Percentiles rank a stretch among this genome's conserved stretches.
Conservation (phyloP, 2,888 invertebrate genomes). For the Cybosia mesomella region DNA sequence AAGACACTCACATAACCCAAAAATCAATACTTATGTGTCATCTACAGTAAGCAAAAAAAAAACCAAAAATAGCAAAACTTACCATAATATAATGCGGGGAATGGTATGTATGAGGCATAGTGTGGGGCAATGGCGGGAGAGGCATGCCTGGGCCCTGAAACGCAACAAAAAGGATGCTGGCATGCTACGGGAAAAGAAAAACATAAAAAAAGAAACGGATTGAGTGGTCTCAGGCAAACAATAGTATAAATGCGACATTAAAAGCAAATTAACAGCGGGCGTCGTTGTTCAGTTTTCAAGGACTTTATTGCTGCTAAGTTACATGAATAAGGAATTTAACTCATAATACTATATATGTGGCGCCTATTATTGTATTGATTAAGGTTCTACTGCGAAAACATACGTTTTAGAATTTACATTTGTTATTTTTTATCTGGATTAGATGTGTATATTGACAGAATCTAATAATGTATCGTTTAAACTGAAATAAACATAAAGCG, state of each 20-base stretch:
- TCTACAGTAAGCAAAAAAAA: slow-evolving; percentile 44
- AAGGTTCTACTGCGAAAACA: neutral
- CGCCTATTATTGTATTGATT: neutral
- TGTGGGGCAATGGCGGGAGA: slow-evolving; percentile 84
- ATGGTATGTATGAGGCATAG: slow-evolving; percentile 86
- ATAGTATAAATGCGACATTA: slow-evolving; percentile 57
- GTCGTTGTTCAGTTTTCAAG: slow-evolving; percentile 18
- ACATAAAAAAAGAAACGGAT: slow-evolving; percentile 57
- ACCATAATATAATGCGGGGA: slow-evolving; percentile 86
- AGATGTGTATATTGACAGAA: neutral
- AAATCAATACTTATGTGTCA: slow-evolving; percentile 32
- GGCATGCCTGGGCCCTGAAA: slow-evolving; percentile 86
- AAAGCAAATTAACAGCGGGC: slow-evolving; percentile 53
- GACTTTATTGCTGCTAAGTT: neutral
- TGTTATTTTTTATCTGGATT: neutral
- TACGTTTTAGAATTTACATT: no score
- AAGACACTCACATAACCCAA: neutral
- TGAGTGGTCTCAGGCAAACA: slow-evolving; percentile 47
- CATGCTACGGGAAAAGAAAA: slow-evolving; percentile 78
- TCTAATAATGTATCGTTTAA: neutral
- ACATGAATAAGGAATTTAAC: neutral
- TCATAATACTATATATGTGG: neutral
- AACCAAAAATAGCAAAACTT: slow-evolving; percentile 65
- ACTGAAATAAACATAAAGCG: neutral
- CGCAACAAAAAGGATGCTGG: slow-evolving; percentile 79